Evolutionary conservation across 2,888 invertebrate species (phyloP), one percentile per base, ranked within the genome.

Genomic region (Xestia rhomboidea): DNA sequence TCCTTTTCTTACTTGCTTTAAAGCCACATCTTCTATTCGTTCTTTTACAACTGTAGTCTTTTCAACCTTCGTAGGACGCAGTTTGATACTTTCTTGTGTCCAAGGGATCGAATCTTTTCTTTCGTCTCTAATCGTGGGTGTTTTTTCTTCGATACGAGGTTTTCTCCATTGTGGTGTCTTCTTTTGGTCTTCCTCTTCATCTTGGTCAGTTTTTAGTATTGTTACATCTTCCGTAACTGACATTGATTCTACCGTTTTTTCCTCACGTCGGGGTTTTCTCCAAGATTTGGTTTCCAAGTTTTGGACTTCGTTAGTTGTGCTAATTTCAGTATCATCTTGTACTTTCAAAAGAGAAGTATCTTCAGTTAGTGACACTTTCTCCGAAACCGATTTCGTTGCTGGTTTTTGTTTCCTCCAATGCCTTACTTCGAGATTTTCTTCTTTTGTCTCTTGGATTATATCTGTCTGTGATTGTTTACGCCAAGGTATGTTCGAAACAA

Each of bases 31-130:
- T 92, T 97, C 96, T 68, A 97, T 86, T 89, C 96, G 97, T 96
- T 97, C 90, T 97, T 97, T 96, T 92, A 96, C 38, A 93, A 97
- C 96, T 72, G 95, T 91, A 82, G 95, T 94, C 84, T 97, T 97
- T 84, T 97, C 96, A 69, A 97, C 97, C 87, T 97, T 97, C 0
- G 97, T 96, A 4, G 97, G 97, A 87, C 97, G 96, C 84, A 97
- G 90, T 88, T 97, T 96, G 24, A 97, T 96, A 84, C 97, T 97
- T 93, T 98, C 97, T 89, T 98, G 97, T 6, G 97, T 98, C 97
- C 92, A 97, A 73, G 91, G 97, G 91, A 90, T 95, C 85, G 91
- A 94, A 95, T 93, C 95, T 90, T 91, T 92, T 80, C 88, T 91
- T 76, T 93, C 93, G 78, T 91, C 91, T 72, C 81, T 81, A 30